Base-by-base conservation (phyloP, 2,888 invertebrate species). In the Hesperia comma region DNA sequence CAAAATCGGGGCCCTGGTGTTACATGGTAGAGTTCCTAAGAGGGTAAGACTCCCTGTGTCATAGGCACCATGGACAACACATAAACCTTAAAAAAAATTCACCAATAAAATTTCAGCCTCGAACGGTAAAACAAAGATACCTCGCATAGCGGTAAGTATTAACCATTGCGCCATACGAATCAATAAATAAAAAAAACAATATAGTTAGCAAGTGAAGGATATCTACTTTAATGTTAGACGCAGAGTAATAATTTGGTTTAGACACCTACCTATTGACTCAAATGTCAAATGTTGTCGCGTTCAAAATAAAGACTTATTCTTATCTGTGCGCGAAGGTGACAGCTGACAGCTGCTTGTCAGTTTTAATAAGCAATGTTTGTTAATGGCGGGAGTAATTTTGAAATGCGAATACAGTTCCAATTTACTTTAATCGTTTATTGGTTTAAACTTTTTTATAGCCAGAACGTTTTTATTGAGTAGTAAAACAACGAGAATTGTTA, bases 261-360 rank as follows among this genome's bases (percentile, higher is more conserved):
- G 10, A 46, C 19, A 53, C 53, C 14, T n/a, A 53, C 6, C 32
- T 63, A 58, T 66, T 58, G 64, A 60, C 58, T 26, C 26, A 26
- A 26, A 26, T 26, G 26, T 26, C 26, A 26, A 66, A 58, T 60
- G 7, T 41, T 12, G 53, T 54, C 58, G 53, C 64, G 58, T 41
- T 66, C 32, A 19, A 43, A 66, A 66, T 66, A 60, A 66, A 66
- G 64, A 60, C 64, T 66, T 66, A 60, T 66, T 66, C 43, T 66
- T 66, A 66, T 66, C 64, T 66, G 58, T 53, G n/a, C 63, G 14
- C 64, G 53, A 41, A 53, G 58, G 58, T 66, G 64, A 66, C 64
- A 66, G 64, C 58, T 60, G 64, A 33, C 64, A 60, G n/a, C 51
- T 26, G 51, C 41, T 41, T 60, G 64, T 66, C 64, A 66, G 58